Conservation (phyloP, 2,797 vertebrate species). For the Notamacropus eugenii region DNA sequence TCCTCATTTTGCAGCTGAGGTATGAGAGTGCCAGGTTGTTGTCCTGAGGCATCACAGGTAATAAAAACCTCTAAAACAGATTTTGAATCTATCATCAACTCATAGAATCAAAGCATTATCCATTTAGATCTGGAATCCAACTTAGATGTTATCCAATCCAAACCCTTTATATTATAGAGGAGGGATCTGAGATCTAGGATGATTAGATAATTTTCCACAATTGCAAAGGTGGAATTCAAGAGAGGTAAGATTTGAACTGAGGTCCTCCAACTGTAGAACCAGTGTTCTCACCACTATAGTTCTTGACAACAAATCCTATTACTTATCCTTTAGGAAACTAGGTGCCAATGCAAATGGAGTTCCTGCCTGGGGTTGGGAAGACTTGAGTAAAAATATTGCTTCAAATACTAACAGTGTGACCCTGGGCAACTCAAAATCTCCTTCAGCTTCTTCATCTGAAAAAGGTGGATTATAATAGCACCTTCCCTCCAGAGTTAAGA, state of each 20-base stretch:
- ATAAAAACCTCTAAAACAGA: not conserved
- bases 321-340: not conserved
- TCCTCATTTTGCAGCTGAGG: not conserved
- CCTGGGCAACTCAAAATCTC: not conserved
- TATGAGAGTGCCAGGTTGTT: not conserved
- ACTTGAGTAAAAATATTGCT: not conserved
- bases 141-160: not conserved
- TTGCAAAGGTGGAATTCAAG: not conserved
- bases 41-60: not conserved
- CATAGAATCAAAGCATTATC: not conserved
- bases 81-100: not conserved
- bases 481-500: not conserved
- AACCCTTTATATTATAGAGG: not conserved
- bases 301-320: not conserved
- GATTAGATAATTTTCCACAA: not conserved
- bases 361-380: not conserved
- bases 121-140: not conserved
- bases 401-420: not conserved
- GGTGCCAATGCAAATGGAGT: not conserved
- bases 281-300: not conserved
- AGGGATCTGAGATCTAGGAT: not conserved
- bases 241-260: not conserved
- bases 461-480: not conserved
- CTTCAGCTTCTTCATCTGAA: not conserved
- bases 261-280: not conserved